Evolutionary conservation across 2,888 invertebrate genomes (phyloP), one percentile per base, ranked within the genome.

Genomic region (Geotrupes spiniger): DNA sequence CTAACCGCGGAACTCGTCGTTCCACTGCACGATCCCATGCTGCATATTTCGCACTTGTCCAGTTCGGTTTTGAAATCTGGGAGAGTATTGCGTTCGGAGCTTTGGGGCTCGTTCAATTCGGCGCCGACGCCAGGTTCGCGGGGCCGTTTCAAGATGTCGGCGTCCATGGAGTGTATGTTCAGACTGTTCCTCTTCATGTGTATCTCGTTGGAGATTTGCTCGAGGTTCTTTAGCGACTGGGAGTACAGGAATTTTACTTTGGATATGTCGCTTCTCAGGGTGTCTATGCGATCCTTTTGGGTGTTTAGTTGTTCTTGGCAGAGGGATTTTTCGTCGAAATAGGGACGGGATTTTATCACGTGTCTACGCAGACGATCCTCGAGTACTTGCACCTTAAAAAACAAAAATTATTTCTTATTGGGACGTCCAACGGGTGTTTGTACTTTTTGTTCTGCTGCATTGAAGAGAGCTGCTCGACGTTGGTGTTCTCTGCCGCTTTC

Each of bases 181-280:
- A 56, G 50, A 64, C 79, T 79, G 39, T 82, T 82, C 6, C 86
- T 76, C 65, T 82, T 81, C 66, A 76, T 74, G 69, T 93, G 92
- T 57, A 93, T 94, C 66, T 93, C 92, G 74, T 94, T 92, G 5
- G 94, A 94, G 52, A 96, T 95, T 59, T 85, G 83, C 71, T 95
- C 95, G 17, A 96, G 77, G 54, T 87, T 85, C 57, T 86, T 85
- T 36, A 96, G 77, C 0, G 93, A 89, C 52, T 83, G 83, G 1
- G 92, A 81, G 72, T 96, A 95, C 37, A 86, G 82, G 54, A 75
- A 77, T 71, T 96, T 96, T 1, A 91, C 85, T 63, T 82, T 81
- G 10, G 82, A 78, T 38, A 96, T 89, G 42, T 87, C 85, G 46
- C 81, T 80, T 63, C 93, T 91, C 9, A 96, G 76, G 57, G 83